Evolutionary conservation across 2,113 vertebrate genomes (phyloP).

Genomic region (Brachypteracias leptosomus): DNA sequence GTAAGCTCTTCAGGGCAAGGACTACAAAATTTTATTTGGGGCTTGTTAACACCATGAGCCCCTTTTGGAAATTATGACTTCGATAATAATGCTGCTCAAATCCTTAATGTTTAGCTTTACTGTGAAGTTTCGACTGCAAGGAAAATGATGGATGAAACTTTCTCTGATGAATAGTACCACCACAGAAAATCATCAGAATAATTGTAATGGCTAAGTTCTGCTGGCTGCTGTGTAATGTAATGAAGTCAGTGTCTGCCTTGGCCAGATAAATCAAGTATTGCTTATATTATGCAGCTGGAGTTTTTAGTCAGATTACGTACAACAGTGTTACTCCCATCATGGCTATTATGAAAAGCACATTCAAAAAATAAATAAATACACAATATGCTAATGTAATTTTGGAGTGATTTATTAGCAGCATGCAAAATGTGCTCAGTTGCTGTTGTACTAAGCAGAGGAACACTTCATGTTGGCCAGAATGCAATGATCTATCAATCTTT

Average conservation of each 20-base stretch:
- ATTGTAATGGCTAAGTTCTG: not conserved
- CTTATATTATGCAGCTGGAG: constrained; percentile 5
- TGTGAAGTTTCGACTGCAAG: not conserved
- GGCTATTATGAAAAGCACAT: not conserved
- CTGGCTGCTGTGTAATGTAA: not conserved
- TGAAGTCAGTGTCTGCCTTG: constrained; percentile 23
- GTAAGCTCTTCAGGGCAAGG: not conserved
- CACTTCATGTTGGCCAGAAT: not conserved
- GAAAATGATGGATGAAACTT: not conserved
- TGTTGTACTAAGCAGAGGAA: not conserved
- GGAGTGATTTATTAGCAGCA: constrained; percentile 15
- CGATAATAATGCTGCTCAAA: not conserved
- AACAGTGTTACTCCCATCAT: not conserved
- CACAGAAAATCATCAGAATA: constrained; percentile 8
- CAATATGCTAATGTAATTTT: constrained; percentile 42
- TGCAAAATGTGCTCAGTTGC: not conserved
- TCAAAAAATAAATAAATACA: constrained; percentile 10
- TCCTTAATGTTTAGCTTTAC: not conserved
- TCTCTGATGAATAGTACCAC: not conserved
- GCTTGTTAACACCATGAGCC: not conserved
- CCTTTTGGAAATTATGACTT: not conserved
- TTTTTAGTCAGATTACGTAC: constrained; percentile 12
- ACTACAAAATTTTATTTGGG: not conserved
- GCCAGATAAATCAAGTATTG: constrained; percentile 15
- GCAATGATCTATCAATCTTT: not conserved